Percentiles rank a stretch among this genome's conserved stretches.
Conservation (phyloP, 2,888 invertebrate genomes). For the Microctonus hyperodae region DNA sequence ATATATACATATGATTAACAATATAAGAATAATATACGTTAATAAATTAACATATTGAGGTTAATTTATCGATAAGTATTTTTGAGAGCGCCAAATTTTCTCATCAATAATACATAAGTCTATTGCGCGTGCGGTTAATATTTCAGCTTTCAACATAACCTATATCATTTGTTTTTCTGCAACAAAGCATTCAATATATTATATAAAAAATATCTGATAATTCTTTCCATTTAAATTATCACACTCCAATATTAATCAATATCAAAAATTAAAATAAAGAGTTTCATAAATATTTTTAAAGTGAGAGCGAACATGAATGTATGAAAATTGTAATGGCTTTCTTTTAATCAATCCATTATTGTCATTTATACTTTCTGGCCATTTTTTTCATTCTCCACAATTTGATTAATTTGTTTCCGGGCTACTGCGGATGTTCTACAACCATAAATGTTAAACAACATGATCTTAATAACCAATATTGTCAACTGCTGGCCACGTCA, state of each 20-base stretch:
- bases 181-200: slow-evolving; percentile 2
- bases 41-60: background rate
- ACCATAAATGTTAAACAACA: slow-evolving; percentile 41
- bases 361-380: background rate
- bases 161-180: background rate
- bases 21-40: background rate
- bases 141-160: slow-evolving; percentile 12
- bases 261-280: too few species aligned
- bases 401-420: slow-evolving; percentile 49
- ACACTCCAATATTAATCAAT: too few species aligned
- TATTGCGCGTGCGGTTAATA: slow-evolving; percentile 47
- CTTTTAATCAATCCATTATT: too few species aligned
- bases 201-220: too few species aligned
- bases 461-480: slow-evolving; percentile 30
- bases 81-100: slow-evolving; percentile 53
- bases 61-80: slow-evolving; percentile 48
- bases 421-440: slow-evolving; percentile 50
- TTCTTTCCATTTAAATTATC: too few species aligned
- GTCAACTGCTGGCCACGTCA: slow-evolving; percentile 28
- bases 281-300: too few species aligned
- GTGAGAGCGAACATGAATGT: too few species aligned
- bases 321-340: too few species aligned
- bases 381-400: slow-evolving; percentile 33
- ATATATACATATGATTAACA: background rate
- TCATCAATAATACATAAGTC: slow-evolving; percentile 48